Percentiles rank a stretch among this genome's conserved stretches.
phyloP scores from a whole-genome alignment of 1,140 invertebrate species.

The Drosophila miranda region DNA sequence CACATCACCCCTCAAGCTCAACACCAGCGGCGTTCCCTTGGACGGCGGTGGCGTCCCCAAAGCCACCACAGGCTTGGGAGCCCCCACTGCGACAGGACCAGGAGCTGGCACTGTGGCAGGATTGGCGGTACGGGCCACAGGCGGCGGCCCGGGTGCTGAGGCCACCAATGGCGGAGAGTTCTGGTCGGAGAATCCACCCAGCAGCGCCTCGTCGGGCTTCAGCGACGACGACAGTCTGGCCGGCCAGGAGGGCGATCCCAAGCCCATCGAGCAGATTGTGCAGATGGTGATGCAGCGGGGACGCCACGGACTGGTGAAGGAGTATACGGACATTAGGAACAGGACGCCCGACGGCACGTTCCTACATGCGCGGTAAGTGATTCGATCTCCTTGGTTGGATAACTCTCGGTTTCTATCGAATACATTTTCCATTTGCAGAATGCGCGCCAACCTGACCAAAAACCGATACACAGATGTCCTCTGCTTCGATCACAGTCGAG shows the following conservation, averaged over 20 bases:
- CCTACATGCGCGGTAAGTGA: conserved; percentile 85
- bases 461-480: conserved; percentile 98
- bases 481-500: conserved; percentile 97
- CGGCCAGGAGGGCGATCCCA: conserved; percentile 86
- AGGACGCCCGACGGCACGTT: conserved; percentile 93
- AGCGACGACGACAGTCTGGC: conserved; percentile 94
- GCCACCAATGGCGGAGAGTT: conserved; percentile 78
- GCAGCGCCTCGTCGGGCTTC: conserved; percentile 91
- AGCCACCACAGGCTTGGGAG: conserved; percentile 7
- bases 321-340: conserved; percentile 93
- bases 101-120: conserved; percentile 9
- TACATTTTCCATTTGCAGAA: conserved; percentile 82
- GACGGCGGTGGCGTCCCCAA: conserved; percentile 14
- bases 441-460: conserved; percentile 92
- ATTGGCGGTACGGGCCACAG: conserved; percentile 27
- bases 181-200: conserved; percentile 87
- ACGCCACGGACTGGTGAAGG: conserved; percentile 89
- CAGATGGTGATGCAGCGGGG: conserved; percentile 89
- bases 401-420: background rate
- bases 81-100: conserved; percentile 39
- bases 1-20: conserved; percentile 33
- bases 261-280: conserved; percentile 89
- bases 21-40: conserved; percentile 30
- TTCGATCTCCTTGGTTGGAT: too few relatives aligned
- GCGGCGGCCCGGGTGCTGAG: conserved; percentile 64